phyloP scores from a whole-genome alignment of 2,888 invertebrate species.

The Nasonia oneida region DNA sequence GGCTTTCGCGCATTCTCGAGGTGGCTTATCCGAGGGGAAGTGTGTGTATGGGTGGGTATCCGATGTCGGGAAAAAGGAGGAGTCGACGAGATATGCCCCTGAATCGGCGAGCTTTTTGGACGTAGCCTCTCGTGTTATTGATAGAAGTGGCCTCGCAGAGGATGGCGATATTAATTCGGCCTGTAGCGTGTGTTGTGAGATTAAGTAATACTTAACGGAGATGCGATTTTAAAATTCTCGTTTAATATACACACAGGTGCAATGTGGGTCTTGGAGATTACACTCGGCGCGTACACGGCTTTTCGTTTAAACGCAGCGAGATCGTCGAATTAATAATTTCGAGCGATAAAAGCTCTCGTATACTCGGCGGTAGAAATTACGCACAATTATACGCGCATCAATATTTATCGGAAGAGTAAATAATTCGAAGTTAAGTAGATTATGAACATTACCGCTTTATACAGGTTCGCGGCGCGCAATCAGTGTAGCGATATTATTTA shows the following conservation, averaged over 20 bases:
- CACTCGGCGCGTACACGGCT: not conserved
- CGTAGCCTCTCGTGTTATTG: not conserved
- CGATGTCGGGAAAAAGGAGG: not conserved
- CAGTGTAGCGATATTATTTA: not conserved
- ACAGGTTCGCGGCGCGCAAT: not conserved
- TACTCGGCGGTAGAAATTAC: not conserved
- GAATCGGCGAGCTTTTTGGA: not conserved
- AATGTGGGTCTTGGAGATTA: not conserved
- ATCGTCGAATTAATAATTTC: not conserved
- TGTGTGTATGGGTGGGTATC: not conserved
- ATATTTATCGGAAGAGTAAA: not conserved
- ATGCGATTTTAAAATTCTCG: not conserved
- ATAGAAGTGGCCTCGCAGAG: not conserved
- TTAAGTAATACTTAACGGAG: not conserved
- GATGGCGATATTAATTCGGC: not conserved
- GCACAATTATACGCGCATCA: not conserved
- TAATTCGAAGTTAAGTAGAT: not conserved
- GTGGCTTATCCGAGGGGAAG: not conserved
- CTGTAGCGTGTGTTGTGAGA: not conserved
- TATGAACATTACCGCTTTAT: not conserved
- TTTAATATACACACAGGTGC: not conserved
- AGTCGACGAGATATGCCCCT: not conserved
- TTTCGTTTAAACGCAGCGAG: not conserved
- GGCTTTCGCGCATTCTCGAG: conserved; percentile 5
- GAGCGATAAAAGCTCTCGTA: not conserved